Conservation (phyloP, 2,888 invertebrate genomes). For the Atethmia centrago region DNA sequence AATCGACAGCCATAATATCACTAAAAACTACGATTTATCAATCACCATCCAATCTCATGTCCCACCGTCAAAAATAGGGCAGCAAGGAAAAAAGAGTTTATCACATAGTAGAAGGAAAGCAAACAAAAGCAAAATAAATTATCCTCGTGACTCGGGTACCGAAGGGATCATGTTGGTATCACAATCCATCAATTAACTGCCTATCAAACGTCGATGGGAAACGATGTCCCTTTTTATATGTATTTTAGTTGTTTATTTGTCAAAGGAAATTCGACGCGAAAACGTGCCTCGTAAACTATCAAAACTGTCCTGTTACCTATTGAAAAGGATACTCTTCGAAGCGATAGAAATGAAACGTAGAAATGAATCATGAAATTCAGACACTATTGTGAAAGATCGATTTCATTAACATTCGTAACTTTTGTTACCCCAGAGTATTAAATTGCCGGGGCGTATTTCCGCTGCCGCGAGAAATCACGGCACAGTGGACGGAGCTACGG, state of each 20-base stretch:
- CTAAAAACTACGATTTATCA: slow-evolving; percentile 62
- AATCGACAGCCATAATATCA: slow-evolving; percentile 31
- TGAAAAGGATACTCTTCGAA: slow-evolving; percentile 1
- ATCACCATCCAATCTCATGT: slow-evolving; percentile 63
- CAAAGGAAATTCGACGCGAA: slow-evolving; percentile 18
- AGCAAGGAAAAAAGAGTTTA: slow-evolving; percentile 61
- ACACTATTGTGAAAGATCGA: neutral
- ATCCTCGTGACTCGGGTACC: slow-evolving; percentile 59
- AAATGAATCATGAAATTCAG: neutral
- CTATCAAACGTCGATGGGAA: slow-evolving; percentile 63
- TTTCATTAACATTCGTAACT: neutral
- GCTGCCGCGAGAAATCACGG: too few species aligned
- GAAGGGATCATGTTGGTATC: slow-evolving; percentile 61
- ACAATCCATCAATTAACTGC: slow-evolving; percentile 68
- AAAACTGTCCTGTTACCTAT: slow-evolving; percentile 8
- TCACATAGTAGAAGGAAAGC: slow-evolving; percentile 56
- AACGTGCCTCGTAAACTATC: slow-evolving; percentile 7
- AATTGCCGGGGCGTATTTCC: too few species aligned
- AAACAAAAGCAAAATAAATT: slow-evolving; percentile 69
- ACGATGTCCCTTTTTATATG: slow-evolving; percentile 62
- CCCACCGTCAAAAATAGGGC: slow-evolving; percentile 55
- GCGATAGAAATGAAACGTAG: neutral
- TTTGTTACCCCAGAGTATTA: neutral
- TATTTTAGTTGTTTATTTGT: slow-evolving; percentile 50
- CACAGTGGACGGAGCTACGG: too few species aligned